Percentiles rank a stretch among this genome's conserved stretches.
Conservation (phyloP, 2,888 invertebrate species). For the Hololepta plana region DNA sequence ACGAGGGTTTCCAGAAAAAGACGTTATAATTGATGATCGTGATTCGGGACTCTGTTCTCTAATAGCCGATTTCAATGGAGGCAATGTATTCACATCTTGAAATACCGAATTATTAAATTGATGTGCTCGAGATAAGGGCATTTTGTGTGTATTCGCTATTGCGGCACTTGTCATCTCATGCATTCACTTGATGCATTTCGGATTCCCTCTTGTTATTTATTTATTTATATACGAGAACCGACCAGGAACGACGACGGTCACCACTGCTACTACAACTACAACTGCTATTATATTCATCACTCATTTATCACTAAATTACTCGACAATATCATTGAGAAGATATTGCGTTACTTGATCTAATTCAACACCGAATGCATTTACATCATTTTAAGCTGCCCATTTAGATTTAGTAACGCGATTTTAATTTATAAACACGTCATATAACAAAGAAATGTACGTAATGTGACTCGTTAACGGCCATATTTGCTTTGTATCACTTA, state of each 20-base stretch:
- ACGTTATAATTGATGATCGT: slow-evolving; percentile 2
- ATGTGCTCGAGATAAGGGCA: slow-evolving; percentile 32
- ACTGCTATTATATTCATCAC: no score
- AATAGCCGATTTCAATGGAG: slow-evolving; percentile 25
- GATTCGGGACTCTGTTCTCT: slow-evolving; percentile 27
- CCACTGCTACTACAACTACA: slow-evolving; percentile 15
- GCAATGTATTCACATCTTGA: slow-evolving; percentile 29
- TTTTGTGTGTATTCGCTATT: slow-evolving; percentile 24
- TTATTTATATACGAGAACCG: no score
- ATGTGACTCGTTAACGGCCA: slow-evolving; percentile 29
- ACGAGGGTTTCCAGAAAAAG: no score
- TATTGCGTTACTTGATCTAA: no score
- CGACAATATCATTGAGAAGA: no score
- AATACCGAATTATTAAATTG: slow-evolving; percentile 19
- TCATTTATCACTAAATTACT: no score
- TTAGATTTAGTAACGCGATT: no score
- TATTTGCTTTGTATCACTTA: no score
- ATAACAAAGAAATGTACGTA: slow-evolving; percentile 29
- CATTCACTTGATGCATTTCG: slow-evolving; percentile 13
- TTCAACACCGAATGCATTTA: no score
- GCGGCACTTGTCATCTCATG: slow-evolving; percentile 28
- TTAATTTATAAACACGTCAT: slow-evolving; percentile 20
- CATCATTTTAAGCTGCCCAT: no score
- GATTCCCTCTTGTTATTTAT: slow-evolving; percentile 11
- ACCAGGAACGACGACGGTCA: no score